These are phyloP conservation scores for Monoplex corrugatus DNA, from an alignment of 2,888 invertebrate species.

Conservation along the genomic window DNA sequence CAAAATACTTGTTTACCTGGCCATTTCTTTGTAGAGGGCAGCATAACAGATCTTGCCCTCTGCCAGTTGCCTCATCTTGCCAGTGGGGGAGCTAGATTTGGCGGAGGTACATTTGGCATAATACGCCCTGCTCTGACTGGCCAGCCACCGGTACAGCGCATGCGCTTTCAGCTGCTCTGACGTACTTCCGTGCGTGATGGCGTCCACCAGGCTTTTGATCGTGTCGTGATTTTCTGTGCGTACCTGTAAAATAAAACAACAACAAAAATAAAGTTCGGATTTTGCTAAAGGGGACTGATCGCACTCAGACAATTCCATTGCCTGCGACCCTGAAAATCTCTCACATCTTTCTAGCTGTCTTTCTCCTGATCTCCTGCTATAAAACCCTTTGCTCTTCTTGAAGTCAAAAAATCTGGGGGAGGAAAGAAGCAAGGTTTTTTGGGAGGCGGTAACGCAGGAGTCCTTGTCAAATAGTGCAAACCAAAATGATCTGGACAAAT, in stretches of 20 bases:
- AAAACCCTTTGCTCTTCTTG: no score
- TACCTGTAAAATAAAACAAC: constrained; percentile 62
- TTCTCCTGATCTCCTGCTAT: no score
- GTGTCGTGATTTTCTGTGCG: constrained; percentile 67
- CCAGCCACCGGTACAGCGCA: constrained; percentile 72
- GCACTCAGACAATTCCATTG: no score
- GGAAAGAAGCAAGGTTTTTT: no score
- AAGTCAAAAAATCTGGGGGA: no score
- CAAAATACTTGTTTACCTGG: constrained; percentile 62
- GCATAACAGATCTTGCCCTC: constrained; percentile 66
- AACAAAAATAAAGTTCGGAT: no score
- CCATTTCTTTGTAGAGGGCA: constrained; percentile 68
- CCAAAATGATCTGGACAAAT: no score
- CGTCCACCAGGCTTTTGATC: constrained; percentile 68
- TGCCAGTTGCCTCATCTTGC: constrained; percentile 64
- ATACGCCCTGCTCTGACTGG: constrained; percentile 63
- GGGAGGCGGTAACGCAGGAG: no score
- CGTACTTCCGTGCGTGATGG: constrained; percentile 66
- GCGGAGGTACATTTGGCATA: constrained; percentile 58
- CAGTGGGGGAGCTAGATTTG: constrained; percentile 63
- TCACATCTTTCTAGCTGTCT: no score
- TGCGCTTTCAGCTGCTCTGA: constrained; percentile 69
- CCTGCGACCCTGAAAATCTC: no score
- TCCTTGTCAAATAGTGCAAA: no score
- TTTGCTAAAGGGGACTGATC: no score